Evolutionary conservation across 1,140 invertebrate species (phyloP).

Genomic region (Stratiolaelaps scimitus): DNA sequence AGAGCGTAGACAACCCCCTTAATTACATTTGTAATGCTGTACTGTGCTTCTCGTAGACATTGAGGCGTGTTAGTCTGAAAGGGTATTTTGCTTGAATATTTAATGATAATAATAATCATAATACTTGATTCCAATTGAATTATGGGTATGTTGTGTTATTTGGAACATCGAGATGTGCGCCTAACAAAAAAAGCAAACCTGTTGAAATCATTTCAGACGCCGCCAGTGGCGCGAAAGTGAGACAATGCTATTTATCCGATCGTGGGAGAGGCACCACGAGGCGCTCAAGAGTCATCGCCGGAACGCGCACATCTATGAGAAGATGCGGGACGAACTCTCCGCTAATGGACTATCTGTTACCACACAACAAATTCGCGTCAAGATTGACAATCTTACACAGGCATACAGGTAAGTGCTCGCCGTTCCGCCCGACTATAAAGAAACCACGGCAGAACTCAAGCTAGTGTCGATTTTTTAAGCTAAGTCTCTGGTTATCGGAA

Average conservation of each 20-base stretch:
- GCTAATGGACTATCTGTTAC: constrained; percentile 14
- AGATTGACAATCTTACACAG: constrained; percentile 28
- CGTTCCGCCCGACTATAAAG: too few species aligned
- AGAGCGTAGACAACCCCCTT: too few species aligned
- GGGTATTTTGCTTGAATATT: not conserved
- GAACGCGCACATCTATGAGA: constrained; percentile 25
- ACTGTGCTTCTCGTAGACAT: too few species aligned
- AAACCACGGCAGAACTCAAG: too few species aligned
- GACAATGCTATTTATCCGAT: constrained; percentile 23
- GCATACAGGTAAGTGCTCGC: constrained; percentile 23
- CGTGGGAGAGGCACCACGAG: constrained; percentile 22
- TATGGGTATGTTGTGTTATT: too few species aligned
- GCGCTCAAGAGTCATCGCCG: constrained; percentile 16
- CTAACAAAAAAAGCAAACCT: not conserved
- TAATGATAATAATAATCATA: not conserved
- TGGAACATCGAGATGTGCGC: not conserved
- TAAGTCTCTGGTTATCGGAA: too few species aligned
- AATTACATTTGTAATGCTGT: too few species aligned
- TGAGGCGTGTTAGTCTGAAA: too few species aligned
- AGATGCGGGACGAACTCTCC: constrained; percentile 22
- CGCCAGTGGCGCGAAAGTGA: constrained; percentile 20
- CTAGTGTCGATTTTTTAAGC: too few species aligned
- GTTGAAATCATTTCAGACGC: constrained; percentile 7
- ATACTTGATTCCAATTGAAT: not conserved
- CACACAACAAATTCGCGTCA: constrained; percentile 17